Base-by-base conservation (phyloP, 1,140 invertebrate genomes). In the Drosophila rhopaloa region DNA sequence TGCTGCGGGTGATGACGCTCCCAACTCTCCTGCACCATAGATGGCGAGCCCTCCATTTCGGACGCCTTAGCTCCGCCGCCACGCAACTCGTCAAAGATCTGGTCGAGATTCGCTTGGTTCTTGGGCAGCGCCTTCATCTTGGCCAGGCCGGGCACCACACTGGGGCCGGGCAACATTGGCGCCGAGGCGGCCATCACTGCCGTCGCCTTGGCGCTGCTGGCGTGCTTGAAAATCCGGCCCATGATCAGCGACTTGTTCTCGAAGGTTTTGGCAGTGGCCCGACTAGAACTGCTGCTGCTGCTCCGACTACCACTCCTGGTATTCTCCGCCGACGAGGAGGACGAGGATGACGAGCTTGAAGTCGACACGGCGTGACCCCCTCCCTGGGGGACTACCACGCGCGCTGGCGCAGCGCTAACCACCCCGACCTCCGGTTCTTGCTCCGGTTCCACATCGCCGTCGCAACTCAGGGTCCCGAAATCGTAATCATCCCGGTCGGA, bases 171-270 rank as follows among this genome's bases (percentile, higher is more conserved):
- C 16, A 47, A 14, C 24, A 53, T 1, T 3, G 76, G 35, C 16
- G 62, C 44, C 27, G 41, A 41, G 0, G 67, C n/a, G 13, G 43
- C 29, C 9, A 44, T 46, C 16, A 38, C 37, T 9, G 60, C 14
- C 11, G 70, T 16, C 0, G 76, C 61, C 46, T 85, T 91, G 60
- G 83, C 43, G 13, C 93, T 93, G 37, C 91, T 92, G 4, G 93
- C 93, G 61, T 94, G 93, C 80, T 93, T 94, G 51, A 94, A 94
- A 35, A 94, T 94, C 27, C 93, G 82, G 5, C 93, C 93, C 93
- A 94, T 94, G 5, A 94, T 94, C 50, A 94, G 81, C 4, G 93
- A 93, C 66, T 94, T 94, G 58, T 94, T 94, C 54, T 90, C 88
- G 24, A 92, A 92, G 0, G 90, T 92, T 66, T 92, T 92, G 16